Evolutionary conservation across 1,140 invertebrate genomes (phyloP).

Genomic region (roundworm (Caenorhabditis elegans)): WBcel235 BX284602.5:5863001-5863500

Average conservation of each 20-base stretch:
- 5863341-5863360: constrained; percentile 5
- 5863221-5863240: neutral
- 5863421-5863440: neutral
- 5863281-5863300: neutral
- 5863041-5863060: too few species aligned
- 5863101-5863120: too few species aligned
- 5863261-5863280: neutral
- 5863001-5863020: too few species aligned
- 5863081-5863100: too few species aligned
- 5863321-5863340: neutral
- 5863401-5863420: neutral
- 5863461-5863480: neutral
- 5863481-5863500: neutral
- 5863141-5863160: too few species aligned
- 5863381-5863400: neutral
- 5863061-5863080: too few species aligned
- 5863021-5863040: too few species aligned
- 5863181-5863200: too few species aligned
- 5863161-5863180: too few species aligned
- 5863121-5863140: too few species aligned
- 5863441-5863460: neutral
- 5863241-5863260: neutral
- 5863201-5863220: too few species aligned
- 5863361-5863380: neutral
- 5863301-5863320: neutral